Evolutionary conservation across 1,140 invertebrate species (phyloP), one percentile per base, ranked within the genome.

Genomic region (Mamestra configurata): DNA sequence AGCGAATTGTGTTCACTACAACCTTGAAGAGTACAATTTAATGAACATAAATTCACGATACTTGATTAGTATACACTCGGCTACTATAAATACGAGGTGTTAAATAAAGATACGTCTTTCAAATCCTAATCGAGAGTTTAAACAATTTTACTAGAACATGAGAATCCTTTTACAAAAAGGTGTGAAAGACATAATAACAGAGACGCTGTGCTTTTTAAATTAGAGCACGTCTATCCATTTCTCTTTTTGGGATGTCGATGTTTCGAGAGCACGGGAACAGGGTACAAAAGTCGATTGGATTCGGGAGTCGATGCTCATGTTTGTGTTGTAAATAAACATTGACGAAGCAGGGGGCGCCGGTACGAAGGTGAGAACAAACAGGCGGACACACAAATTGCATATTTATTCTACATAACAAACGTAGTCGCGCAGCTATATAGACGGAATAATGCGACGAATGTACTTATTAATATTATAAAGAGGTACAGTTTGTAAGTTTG

Each of bases 241-340:
- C 22, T 77, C 73, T 77, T 77, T 77, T 77, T 77, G 75, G 59
- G 61, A 70, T 49, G 66, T 70, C 40, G 64, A 49, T 70, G 40
- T 15, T 35, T 31, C 24, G 43, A n/a, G 57, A 46, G 22, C 6
- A 46, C 35, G 24, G 24, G 59, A 68, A 53, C 75, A 10, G 46
- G 46, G 55, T 77, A 68, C 46, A 11, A 22, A 37, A 55, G 57
- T 49, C 57, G 61, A 77, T 66, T 77, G 53, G 73, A 49, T 76
- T 64, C 73, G 55, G 55, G 46, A 76, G 73, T 7, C 15, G 10
- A 46, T 8, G 40, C 27, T 24, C 73, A 31, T 71, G 73, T 40
- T 61, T 73, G 27, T n/a, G 18, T 31, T 20, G 51, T 73, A 64
- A 64, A 76, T 49, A 76, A 76, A 76, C 73, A 64, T 64, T 49